A percentile compares a stretch with the other conserved stretches of the same genome.
These are phyloP conservation scores for Metopia argyrocephala DNA, from an alignment of 2,888 invertebrate genomes.

Conservation along the genomic window DNA sequence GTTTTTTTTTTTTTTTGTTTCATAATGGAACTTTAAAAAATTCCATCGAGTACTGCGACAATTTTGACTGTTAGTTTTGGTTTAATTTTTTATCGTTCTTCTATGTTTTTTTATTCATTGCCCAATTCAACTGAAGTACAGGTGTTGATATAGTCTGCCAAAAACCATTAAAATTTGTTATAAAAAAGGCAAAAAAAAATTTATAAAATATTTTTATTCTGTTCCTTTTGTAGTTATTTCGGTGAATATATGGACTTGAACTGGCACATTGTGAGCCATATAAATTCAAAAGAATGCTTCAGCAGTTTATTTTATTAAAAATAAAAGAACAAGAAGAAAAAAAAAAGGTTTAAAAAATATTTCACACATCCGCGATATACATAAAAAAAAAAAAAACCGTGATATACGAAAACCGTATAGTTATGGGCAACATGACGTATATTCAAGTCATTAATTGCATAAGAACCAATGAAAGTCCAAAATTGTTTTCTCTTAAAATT, in stretches of 20 bases:
- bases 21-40: not conserved
- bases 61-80: constrained; percentile 36
- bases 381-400: too few relatives aligned
- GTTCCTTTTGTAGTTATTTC: constrained; percentile 13
- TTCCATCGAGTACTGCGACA: constrained; percentile 42
- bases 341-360: too few relatives aligned
- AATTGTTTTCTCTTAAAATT: too few relatives aligned
- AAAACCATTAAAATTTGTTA: constrained; percentile 49
- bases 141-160: constrained; percentile 52
- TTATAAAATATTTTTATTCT: not conserved
- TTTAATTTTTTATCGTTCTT: too few relatives aligned
- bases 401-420: too few relatives aligned
- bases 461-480: too few relatives aligned
- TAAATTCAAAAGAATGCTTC: constrained; percentile 35
- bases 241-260: constrained; percentile 33
- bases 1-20: too few relatives aligned
- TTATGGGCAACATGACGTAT: too few relatives aligned
- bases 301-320: too few relatives aligned
- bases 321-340: too few relatives aligned
- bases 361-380: too few relatives aligned
- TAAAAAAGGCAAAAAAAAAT: not conserved
- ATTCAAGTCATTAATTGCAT: too few relatives aligned
- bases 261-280: constrained; percentile 24
- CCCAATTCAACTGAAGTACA: constrained; percentile 13
- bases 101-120: constrained; percentile 44